These are phyloP conservation scores for Colossoma macropomum DNA, from an alignment of 2,113 vertebrate species.

Conservation along the genomic window DNA sequence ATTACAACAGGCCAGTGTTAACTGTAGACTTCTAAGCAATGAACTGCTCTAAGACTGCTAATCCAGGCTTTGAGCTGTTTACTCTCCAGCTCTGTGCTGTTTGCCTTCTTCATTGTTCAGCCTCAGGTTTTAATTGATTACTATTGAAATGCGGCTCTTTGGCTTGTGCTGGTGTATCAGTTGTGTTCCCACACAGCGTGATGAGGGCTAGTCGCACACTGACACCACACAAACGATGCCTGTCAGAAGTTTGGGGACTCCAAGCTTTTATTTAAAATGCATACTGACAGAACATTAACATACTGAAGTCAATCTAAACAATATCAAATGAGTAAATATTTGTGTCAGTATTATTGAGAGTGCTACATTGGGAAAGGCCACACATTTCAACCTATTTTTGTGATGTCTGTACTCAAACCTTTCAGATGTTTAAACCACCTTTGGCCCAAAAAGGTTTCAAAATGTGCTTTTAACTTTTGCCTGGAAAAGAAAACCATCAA, in stretches of 20 bases:
- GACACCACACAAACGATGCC: background rate
- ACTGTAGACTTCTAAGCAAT: background rate
- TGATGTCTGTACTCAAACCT: too few species aligned
- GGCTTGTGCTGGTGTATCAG: slow-evolving; percentile 24
- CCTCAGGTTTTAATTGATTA: slow-evolving; percentile 55
- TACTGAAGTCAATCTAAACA: too few species aligned
- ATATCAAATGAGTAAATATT: too few species aligned
- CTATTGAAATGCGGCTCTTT: slow-evolving; percentile 29
- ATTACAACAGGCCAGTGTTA: background rate
- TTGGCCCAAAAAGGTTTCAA: too few species aligned
- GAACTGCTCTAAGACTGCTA: slow-evolving; percentile 40
- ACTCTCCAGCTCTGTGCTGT: slow-evolving; percentile 53
- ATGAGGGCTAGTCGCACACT: slow-evolving; percentile 9
- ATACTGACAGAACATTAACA: too few species aligned
- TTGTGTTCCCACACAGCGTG: slow-evolving; percentile 33
- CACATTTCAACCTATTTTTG: too few species aligned
- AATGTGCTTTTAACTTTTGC: too few species aligned
- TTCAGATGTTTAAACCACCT: too few species aligned
- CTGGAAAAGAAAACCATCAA: too few species aligned
- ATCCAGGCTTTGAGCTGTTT: slow-evolving; percentile 61
- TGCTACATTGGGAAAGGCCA: too few species aligned
- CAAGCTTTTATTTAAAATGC: too few species aligned
- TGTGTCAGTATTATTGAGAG: too few species aligned
- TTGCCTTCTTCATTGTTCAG: slow-evolving; percentile 53
- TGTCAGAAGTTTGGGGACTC: background rate